Base-by-base conservation (phyloP, 64 coral and sea anemone genomes). In the Montipora cactus region DNA sequence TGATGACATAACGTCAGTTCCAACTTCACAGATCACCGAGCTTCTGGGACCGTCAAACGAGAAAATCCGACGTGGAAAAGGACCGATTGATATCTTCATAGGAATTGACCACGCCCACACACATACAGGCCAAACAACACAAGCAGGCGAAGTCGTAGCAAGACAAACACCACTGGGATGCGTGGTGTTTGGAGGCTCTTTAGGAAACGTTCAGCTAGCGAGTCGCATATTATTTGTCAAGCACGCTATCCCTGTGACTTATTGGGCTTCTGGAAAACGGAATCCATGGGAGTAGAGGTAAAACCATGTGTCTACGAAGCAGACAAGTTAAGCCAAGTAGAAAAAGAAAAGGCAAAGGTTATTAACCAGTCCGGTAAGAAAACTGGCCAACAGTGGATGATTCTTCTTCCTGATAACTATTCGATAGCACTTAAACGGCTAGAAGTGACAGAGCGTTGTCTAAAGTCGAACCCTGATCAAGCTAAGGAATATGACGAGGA, bases 361-460 rank as follows among this genome's bases (percentile, higher is more conserved):
- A 90, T 90, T 16, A 73, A 72, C 10, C 13, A 84, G 10, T 95
- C 93, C 2, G 84, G 78, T 67, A 12, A 18, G 11, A 90, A 90
- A 68, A 79, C 84, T 5, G 88, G 46, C 0, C 90, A 83, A 18
- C 87, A 95, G 55, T 95, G 93, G 93, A 83, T 77, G 59, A 81
- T 95, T 8, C 69, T 45, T 44, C 78, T 95, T 13, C 93, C 93
- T 16, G 78, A 95, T 70, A 90, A 95, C 93, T 86, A 66, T 48
- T 15, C 4, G 0, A 5, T 76, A 19, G 93, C 78, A 77, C 28
- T 90, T 14, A 95, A 90, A 90, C n/a, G 87, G 4, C 48, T 95
- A 7, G 93, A 90, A 47, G 47, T 49, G 47, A 90, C 55, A 16
- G 87, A 90, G 66, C 44, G 79, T 1, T 66, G 78, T n/a, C 93